Conservation (phyloP, 2,113 vertebrate species). For the Eretmochelys imbricata region DNA sequence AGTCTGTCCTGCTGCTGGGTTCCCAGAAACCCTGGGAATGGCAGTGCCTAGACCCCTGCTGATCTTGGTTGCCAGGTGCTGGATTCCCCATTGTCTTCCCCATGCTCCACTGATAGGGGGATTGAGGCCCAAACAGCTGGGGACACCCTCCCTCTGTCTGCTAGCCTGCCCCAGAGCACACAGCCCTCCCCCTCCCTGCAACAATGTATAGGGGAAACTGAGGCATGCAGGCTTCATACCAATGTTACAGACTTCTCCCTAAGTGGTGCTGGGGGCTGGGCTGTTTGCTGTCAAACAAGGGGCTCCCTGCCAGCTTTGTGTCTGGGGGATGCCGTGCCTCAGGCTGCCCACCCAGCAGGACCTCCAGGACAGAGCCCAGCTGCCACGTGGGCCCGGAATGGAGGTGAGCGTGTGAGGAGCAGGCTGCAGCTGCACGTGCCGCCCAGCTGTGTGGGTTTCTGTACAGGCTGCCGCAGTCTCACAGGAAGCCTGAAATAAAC, state of each 20-base stretch:
- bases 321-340: too few relatives aligned
- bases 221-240: neutral
- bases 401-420: too few relatives aligned
- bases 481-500: conserved; percentile 25
- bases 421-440: too few relatives aligned
- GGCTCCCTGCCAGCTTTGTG: neutral
- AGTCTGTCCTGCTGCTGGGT: neutral
- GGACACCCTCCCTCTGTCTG: too few relatives aligned
- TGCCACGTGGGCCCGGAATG: too few relatives aligned
- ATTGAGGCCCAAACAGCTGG: neutral
- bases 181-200: too few relatives aligned
- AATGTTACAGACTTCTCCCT: too few relatives aligned
- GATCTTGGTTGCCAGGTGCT: neutral
- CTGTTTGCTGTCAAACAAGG: neutral
- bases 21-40: neutral
- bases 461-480: neutral
- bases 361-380: too few relatives aligned
- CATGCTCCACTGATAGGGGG: neutral
- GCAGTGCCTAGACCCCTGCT: too few relatives aligned
- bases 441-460: neutral
- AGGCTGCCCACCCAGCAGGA: too few relatives aligned
- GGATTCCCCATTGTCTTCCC: too few relatives aligned
- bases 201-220: neutral
- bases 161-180: too few relatives aligned
- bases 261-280: neutral